Base-by-base conservation (phyloP, 2,113 vertebrate genomes). In the Mohoua ochrocephala region DNA sequence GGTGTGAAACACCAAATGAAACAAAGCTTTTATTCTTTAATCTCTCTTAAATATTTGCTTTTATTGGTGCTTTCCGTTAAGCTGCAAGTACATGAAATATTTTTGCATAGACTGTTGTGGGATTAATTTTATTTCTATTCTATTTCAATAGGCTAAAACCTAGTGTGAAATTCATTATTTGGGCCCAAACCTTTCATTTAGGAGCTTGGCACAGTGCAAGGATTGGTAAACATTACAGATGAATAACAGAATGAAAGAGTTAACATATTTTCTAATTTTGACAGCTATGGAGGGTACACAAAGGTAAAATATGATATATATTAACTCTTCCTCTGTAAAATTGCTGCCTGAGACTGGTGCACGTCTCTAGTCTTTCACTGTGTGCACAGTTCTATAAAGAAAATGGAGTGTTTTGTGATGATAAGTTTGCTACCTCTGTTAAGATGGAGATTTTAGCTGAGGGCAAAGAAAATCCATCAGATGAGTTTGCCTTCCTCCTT, bases 381-480 rank as follows among this genome's bases (percentile, higher is more conserved):
- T 30, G 44, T 81, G 39, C 44, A 60, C 10, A 37, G 28, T 33
- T 84, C 73, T 81, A 27, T 64, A 84, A 91, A 89, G 80, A 87
- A 96, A 97, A 86, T 80, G 68, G 44, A 56, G 60, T 76, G 78
- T 41, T 84, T 41, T 64, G 71, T 73, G 73, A 82, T 95, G 85
- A 93, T 90, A 95, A 93, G 78, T 84, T 86, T 54, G 57, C 89
- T 88, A 31, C 50, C 31, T 95, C 71, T 15, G 54, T 84, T 93
- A 94, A 93, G 79, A 89, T 70, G 78, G 69, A 82, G 60, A 87
- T 68, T 94, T 96, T 95, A 94, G 91, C 97, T 96, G 64, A 92
- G 91, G 95, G 94, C 96, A 89, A 65, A 83, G 76, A 96, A 97
- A 97, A 93, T 95, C 94, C 95, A 96, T 97, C 91, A 89, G 73